Conservation (phyloP, 2,113 vertebrate genomes). For the Balaeniceps rex region DNA sequence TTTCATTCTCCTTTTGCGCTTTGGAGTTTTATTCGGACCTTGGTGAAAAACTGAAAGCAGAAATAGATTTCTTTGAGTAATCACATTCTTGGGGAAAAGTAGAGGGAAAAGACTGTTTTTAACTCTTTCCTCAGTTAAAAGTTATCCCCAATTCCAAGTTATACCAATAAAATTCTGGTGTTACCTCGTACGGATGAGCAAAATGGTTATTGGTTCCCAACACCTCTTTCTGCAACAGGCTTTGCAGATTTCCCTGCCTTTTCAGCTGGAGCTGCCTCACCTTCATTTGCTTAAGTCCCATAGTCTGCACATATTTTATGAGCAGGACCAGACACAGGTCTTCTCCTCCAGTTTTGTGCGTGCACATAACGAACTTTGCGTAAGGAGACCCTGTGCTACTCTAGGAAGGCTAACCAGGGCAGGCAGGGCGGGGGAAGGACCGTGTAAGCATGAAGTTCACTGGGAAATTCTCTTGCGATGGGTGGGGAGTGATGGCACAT, state of each 20-base stretch:
- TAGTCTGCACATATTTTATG: rapidly evolving
- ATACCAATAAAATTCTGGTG: neutral
- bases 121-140: neutral
- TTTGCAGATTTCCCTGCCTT: neutral
- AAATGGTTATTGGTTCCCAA: neutral
- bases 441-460: neutral
- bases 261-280: neutral
- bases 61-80: neutral
- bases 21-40: rapidly evolving
- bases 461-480: neutral
- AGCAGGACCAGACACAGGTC: neutral
- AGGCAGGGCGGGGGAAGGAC: neutral
- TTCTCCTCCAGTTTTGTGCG: neutral
- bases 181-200: rapidly evolving
- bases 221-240: neutral
- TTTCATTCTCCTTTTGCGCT: neutral
- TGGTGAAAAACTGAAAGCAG: neutral
- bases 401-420: rapidly evolving
- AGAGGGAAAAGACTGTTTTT: neutral
- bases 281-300: neutral
- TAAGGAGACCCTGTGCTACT: neutral
- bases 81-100: neutral
- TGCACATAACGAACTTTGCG: neutral
- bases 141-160: neutral
- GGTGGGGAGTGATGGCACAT: neutral